A percentile compares a stretch with the other conserved stretches of the same genome.
These are phyloP conservation scores for Linnaemya tessellans DNA, from an alignment of 2,888 invertebrate genomes.

Conservation along the genomic window DNA sequence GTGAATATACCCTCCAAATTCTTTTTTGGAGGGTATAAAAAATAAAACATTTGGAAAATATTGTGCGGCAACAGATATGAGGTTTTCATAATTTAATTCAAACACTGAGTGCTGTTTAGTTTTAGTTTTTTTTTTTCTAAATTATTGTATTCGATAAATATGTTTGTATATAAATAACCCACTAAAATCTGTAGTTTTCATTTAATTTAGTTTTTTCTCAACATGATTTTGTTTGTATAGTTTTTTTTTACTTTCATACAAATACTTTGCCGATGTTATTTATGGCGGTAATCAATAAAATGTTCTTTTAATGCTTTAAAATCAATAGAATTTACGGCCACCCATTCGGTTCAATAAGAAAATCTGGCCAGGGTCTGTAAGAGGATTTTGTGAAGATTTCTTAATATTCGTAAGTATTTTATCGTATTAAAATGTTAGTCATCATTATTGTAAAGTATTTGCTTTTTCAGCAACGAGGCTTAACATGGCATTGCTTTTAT, in stretches of 20 bases:
- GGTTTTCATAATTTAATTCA: neutral
- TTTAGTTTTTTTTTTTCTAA: neutral
- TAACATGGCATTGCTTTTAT: neutral
- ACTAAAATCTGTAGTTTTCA: conserved; percentile 32
- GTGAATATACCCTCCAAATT: no score
- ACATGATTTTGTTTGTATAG: conserved; percentile 4
- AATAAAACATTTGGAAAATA: neutral
- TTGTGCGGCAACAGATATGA: neutral
- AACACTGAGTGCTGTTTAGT: neutral
- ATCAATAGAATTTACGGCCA: conserved; percentile 48
- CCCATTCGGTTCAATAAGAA: conserved; percentile 35
- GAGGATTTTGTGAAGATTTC: neutral
- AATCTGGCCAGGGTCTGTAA: neutral
- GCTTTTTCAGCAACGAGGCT: neutral
- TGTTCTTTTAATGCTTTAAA: conserved; percentile 3
- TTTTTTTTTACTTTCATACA: neutral
- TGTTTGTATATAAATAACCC: conserved; percentile 26
- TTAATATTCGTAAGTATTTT: no score
- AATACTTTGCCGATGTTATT: neutral
- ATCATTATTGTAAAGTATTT: neutral
- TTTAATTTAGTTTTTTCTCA: conserved; percentile 1
- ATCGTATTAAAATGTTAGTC: conserved; percentile 33
- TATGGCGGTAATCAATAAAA: conserved; percentile 8
- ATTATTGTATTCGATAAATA: conserved; percentile 20
- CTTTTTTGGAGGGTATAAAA: no score